Evolutionary conservation across 2,797 vertebrate species (phyloP).

Genomic region (Gallinago solitaria): DNA sequence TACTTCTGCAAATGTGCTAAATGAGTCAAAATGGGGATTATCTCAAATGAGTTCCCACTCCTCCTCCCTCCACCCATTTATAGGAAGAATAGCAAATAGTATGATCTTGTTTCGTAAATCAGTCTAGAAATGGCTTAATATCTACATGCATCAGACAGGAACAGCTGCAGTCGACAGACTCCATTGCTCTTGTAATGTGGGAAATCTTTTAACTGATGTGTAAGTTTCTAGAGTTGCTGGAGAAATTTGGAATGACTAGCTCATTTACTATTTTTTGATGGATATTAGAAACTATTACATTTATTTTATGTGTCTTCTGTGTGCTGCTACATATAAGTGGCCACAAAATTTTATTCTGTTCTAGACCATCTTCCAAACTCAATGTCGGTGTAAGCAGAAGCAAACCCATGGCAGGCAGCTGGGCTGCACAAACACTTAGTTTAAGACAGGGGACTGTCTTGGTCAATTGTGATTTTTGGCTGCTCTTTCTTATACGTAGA

Average conservation of each 20-base stretch:
- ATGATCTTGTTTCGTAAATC: background rate
- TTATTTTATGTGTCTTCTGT: background rate
- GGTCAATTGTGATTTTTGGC: background rate
- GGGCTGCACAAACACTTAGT: background rate
- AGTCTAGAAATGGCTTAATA: background rate
- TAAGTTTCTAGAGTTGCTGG: background rate
- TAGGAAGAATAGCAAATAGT: background rate
- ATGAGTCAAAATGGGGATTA: background rate
- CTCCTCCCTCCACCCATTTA: background rate
- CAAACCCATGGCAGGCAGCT: background rate
- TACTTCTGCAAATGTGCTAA: background rate
- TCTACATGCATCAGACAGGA: background rate
- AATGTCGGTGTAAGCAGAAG: rapidly evolving
- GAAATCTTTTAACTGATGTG: background rate
- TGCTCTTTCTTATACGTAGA: background rate
- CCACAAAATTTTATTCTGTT: background rate
- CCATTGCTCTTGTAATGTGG: background rate
- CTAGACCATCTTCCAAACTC: background rate
- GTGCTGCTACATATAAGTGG: background rate
- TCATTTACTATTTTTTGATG: background rate
- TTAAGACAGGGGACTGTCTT: background rate
- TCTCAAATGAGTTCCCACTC: background rate
- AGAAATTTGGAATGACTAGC: background rate
- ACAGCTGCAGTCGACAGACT: background rate
- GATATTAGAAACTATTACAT: background rate